These are phyloP conservation scores for Empis livida DNA, from an alignment of 2,888 invertebrate species.

Conservation along the genomic window DNA sequence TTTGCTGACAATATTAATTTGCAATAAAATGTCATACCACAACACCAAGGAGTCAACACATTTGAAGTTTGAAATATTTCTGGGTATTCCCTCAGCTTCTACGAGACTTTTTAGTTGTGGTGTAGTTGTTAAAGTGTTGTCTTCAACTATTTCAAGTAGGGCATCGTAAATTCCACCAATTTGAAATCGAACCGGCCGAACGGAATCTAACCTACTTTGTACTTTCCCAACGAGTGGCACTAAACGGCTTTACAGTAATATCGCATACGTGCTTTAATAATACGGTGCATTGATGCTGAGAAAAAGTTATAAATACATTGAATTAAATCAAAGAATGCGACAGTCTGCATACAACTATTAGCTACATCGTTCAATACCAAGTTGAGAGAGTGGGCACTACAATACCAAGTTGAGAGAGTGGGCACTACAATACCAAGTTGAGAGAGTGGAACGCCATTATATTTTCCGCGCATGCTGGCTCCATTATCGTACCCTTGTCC, in stretches of 20 bases:
- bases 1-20: not conserved
- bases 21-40: not conserved
- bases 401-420: slow-evolving; percentile 18
- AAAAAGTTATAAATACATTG: slow-evolving; percentile 19
- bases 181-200: not conserved
- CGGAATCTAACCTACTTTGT: slow-evolving; percentile 1
- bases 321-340: slow-evolving; percentile 14
- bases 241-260: slow-evolving; percentile 6
- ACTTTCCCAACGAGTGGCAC: slow-evolving; percentile 7
- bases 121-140: not conserved
- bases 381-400: slow-evolving; percentile 18
- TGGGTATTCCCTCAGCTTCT: not conserved
- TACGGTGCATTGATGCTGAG: slow-evolving; percentile 14
- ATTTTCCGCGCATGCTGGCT: slow-evolving; percentile 18
- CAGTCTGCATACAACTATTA: slow-evolving; percentile 12
- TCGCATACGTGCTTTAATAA: slow-evolving; percentile 5
- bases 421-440: slow-evolving; percentile 14
- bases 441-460: slow-evolving; percentile 16
- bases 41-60: not conserved
- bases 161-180: not conserved
- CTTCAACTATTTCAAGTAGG: not conserved
- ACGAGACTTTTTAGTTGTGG: not conserved
- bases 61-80: not conserved
- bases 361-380: slow-evolving; percentile 20
- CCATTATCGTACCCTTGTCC: slow-evolving; percentile 16